Base-by-base conservation (phyloP, 2,113 vertebrate genomes). In the Piaya cayana region DNA sequence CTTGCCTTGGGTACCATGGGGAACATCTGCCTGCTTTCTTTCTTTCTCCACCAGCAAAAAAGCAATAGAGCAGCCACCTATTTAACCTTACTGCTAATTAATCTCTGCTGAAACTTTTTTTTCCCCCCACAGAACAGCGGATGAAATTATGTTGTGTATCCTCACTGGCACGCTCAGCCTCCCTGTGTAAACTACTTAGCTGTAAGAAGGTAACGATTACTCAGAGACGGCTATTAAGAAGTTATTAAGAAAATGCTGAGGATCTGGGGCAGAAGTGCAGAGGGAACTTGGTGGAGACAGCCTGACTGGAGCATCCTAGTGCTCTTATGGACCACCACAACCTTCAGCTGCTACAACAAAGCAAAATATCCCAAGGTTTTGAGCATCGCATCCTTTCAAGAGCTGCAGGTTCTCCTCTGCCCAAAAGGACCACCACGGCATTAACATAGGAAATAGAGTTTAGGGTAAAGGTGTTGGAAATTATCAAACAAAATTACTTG, bases 221-320 rank as follows among this genome's bases (percentile, higher is more conserved):
- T 37, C 60, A 0, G 1, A 25, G 36, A 39, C 16, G 15, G 39
- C 32, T 47, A 11, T 34, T 22, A 22, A 37, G 32, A 32, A 63
- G 84, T 52, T 60, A 16, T 53, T 16, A 60, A 42, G 59, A 53
- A 64, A 69, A 19, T 3, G 16, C 8, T 23, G 53, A 60, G 22
- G 34, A 10, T 60, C 12, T 21, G 14, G 12, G 7, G 13, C 5
- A 22, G 11, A 4, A 56, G 47, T 6, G 3, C 32, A 12, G 45
- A 15, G 37, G 21, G n/a, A 47, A 4, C 9, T 59, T 0, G 1
- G 0, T 0, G 10, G 15, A 26, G 21, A 34, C 23, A 59, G 59
- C 50, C n/a, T 16, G 71, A 29, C 36, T 0, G 0, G 59, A 26
- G 34, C 25, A 26, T 16, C 19, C 42, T 0, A 2, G n/a, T 0